Percentiles rank a stretch among this genome's conserved stretches.
phyloP scores from a whole-genome alignment of 1,140 invertebrate species.

The Drosophila pachea region DNA sequence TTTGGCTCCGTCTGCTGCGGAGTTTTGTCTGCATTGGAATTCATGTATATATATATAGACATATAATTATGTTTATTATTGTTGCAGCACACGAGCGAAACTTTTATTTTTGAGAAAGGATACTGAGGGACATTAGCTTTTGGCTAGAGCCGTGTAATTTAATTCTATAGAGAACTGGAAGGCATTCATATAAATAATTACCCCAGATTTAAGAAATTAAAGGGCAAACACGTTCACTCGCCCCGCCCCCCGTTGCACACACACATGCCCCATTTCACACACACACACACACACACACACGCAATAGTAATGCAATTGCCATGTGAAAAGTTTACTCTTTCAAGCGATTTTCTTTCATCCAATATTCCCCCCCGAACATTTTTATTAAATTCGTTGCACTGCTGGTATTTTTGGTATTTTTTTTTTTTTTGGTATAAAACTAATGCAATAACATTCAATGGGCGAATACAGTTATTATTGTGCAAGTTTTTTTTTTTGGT shows the following conservation, averaged over 20 bases:
- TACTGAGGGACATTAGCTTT: too few relatives aligned
- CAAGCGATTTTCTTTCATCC: conserved; percentile 47
- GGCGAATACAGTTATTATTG: conserved; percentile 69
- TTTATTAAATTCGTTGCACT: neutral
- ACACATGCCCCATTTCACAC: neutral
- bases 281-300: conserved; percentile 1
- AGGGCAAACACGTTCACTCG: neutral
- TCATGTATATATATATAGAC: conserved; percentile 14
- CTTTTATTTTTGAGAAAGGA: too few relatives aligned
- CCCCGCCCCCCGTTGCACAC: neutral
- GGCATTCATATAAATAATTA: too few relatives aligned
- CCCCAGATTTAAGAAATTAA: too few relatives aligned
- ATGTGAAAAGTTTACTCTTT: conserved; percentile 51
- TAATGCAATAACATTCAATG: conserved; percentile 75
- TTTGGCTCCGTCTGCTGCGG: conserved; percentile 14
- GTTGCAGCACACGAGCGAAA: neutral
- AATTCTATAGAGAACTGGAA: too few relatives aligned
- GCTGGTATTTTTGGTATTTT: conserved; percentile 2
- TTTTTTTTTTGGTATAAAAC: conserved; percentile 45
- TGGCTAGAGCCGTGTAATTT: too few relatives aligned
- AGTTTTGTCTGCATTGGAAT: conserved; percentile 36
- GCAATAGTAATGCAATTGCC: conserved; percentile 28
- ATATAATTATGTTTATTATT: conserved; percentile 8
- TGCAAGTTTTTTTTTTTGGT: conserved; percentile 35
- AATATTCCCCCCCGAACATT: neutral